Base-by-base conservation (phyloP, 2,797 vertebrate genomes). In the Neomorphus geoffroyi region DNA sequence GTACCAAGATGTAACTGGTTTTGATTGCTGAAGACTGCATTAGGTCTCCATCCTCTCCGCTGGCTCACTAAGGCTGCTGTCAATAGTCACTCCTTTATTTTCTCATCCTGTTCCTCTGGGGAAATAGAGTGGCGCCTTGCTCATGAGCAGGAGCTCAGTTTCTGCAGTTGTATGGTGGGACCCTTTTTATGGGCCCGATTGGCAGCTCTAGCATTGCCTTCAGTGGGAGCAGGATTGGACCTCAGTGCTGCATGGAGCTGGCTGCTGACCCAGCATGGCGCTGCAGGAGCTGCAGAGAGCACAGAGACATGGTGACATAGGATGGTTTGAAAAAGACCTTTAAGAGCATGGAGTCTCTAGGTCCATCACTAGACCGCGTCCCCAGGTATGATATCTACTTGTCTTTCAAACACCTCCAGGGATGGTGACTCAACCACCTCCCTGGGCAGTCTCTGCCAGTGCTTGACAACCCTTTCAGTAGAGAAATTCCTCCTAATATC, bases 11-110 rank as follows among this genome's bases (percentile, higher is more conserved):
- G 65, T 64, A 91, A 66, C 86, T 93, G 86, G 77, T 72, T 86
- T 78, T 77, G 88, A 56, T 88, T 94, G 90, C 89, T 80, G 92
- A 26, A 81, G 83, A 32, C 54, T 87, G 50, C 60, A 50, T 35
- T 71, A 58, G 91, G 79, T 46, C 79, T 91, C 87, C 93, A 79
- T 89, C 92, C 89, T 80, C 77, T 62, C 69, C 1, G 19, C 86
- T 93, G 86, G 89, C 86, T 89, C 33, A 2, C 43, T 72, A 9
- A 11, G 2, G 2, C 61, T 90, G 75, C 79, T 91, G 89, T 88
- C 92, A 86, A 32, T 24, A 88, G 77, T 35, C 3, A 4, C 60
- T 79, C 17, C 18, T n/a, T 73, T 85, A 28, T 86, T 91, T 80
- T 77, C 79, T 61, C 87, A 51, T 46, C 86, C 19, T 65, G 73